These are phyloP conservation scores for Fulmarus glacialis DNA, from an alignment of 2,113 vertebrate genomes.

Conservation along the genomic window DNA sequence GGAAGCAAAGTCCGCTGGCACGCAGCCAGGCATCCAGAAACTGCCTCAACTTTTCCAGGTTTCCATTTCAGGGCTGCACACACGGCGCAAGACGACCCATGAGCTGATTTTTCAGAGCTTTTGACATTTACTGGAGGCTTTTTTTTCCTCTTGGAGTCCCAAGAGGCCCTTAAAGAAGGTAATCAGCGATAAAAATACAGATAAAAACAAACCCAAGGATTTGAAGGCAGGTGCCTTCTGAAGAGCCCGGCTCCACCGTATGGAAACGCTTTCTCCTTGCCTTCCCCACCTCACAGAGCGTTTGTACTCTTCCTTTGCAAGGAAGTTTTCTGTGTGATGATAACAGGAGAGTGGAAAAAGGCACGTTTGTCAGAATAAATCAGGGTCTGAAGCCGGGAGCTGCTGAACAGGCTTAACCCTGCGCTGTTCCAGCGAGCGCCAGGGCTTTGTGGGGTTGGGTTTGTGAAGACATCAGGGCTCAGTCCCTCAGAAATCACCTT, in stretches of 20 bases:
- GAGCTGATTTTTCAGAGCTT: neutral
- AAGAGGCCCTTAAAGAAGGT: neutral
- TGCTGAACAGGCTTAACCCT: neutral
- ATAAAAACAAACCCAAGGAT: neutral
- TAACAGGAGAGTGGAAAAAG: neutral
- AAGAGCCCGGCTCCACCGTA: fast-evolving
- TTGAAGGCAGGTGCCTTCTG: neutral
- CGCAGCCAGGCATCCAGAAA: neutral
- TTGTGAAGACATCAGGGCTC: neutral
- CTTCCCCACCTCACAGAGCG: fast-evolving
- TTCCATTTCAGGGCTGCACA: neutral
- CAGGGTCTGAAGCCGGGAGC: neutral
- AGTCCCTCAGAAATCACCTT: neutral
- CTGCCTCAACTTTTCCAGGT: neutral
- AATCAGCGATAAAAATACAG: neutral
- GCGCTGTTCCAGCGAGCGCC: neutral
- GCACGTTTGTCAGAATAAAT: neutral
- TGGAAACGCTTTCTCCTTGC: fast-evolving
- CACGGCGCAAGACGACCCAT: fast-evolving
- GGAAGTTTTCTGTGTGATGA: neutral
- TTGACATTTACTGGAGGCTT: neutral
- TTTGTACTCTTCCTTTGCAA: neutral
- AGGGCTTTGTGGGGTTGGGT: neutral
- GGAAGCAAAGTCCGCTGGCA: neutral
- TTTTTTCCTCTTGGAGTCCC: neutral